These are phyloP conservation scores for Epizoanthus illoricatus DNA, from an alignment of 92 coral and sea anemone genomes.

Conservation along the genomic window DNA sequence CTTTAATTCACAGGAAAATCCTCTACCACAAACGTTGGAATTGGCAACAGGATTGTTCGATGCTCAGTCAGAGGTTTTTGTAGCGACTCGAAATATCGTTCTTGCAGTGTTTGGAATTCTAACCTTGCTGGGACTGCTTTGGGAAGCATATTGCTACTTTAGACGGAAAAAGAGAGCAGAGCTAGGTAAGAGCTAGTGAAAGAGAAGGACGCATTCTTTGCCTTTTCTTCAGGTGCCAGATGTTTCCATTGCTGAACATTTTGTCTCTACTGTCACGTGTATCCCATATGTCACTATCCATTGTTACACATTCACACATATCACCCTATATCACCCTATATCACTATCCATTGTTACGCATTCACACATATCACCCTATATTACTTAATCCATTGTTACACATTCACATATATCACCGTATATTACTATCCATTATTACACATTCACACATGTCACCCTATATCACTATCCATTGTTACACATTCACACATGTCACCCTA, in stretches of 20 bases:
- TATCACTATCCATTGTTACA: no score
- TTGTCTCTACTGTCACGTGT: neutral
- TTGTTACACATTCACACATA: no score
- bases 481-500: no score
- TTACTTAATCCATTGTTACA: no score
- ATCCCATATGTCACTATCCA: no score
- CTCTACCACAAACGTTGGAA: constrained; percentile 46
- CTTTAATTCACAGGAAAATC: constrained; percentile 45
- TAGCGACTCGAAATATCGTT: neutral
- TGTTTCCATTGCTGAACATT: neutral
- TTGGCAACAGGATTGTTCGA: constrained; percentile 63
- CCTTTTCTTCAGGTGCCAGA: neutral
- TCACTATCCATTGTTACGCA: no score
- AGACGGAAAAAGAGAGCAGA: neutral
- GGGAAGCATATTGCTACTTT: constrained; percentile 14
- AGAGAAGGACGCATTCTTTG: neutral
- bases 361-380: no score
- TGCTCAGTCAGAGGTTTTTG: constrained; percentile 31
- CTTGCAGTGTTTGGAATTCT: constrained; percentile 16
- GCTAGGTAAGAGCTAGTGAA: neutral
- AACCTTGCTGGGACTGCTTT: neutral
- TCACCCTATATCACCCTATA: no score
- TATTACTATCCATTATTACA: no score
- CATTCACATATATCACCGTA: no score
- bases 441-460: no score